Evolutionary conservation across 1,140 invertebrate genomes (phyloP), one percentile per base, ranked within the genome.

Genomic region (Parapsyche elsis): DNA sequence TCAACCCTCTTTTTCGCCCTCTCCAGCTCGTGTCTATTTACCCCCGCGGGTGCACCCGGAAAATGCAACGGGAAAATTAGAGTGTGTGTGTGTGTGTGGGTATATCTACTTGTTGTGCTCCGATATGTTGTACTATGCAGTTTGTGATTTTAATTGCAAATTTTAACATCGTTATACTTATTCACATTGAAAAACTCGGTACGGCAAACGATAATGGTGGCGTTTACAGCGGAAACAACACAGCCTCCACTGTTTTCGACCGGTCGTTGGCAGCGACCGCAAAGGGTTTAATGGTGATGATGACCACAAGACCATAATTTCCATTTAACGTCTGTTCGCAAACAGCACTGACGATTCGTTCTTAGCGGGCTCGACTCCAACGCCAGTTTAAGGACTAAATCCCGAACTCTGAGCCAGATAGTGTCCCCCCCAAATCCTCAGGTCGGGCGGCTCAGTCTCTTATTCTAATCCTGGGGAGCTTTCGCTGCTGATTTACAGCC

Each of bases 401-500:
- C 81, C 81, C 70, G 46, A 77, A 76, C 80, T 57, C 67, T 21
- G 74, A 61, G 70, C 12, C 59, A 78, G 76, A 82, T 74, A 76
- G 78, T 76, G 70, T 67, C 70, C 86, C 44, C 81, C 44, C 80
- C 78, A 84, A 84, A 84, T 84, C 83, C 85, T 87, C 87, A 86
- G 87, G 80, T 88, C 88, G 87, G 87, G 87, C 86, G 86, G 86
- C 86, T 82, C 86, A 89, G 86, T 88, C 87, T 87, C 88, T 88
- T 87, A 88, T 88, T 88, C 87, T 89, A 89, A 89, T 88, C 88
- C 87, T 85, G 84, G 84, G 84, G 88, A 84, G 88, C 87, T 89
- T 89, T 88, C 86, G 85, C 85, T 84, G 80, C 87, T 89, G 88
- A 89, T 89, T 89, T 89, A 89, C 87, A 88, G 88, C 83, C 85